Conservation (phyloP, 2,888 invertebrate species). For the Agrochola macilenta region DNA sequence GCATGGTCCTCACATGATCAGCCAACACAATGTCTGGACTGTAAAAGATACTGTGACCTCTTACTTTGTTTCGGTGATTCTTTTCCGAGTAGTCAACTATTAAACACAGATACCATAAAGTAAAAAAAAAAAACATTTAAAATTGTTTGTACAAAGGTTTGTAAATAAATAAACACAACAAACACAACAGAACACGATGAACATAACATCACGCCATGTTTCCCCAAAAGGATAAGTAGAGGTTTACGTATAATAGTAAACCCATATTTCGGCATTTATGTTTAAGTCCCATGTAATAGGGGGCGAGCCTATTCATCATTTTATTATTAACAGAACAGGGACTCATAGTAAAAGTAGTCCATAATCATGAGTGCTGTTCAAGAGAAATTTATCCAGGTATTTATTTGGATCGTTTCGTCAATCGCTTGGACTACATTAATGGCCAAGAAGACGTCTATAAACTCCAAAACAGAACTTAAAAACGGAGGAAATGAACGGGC, state of each 20-base stretch:
- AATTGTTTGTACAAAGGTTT: too few relatives aligned
- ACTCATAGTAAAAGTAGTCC: too few relatives aligned
- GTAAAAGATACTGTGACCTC: background rate
- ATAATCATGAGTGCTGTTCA: background rate
- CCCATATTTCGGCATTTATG: too few relatives aligned
- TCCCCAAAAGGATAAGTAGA: too few relatives aligned
- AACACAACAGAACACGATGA: too few relatives aligned
- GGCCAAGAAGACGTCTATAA: background rate
- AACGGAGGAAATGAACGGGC: background rate
- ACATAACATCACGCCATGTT: too few relatives aligned
- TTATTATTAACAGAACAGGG: background rate
- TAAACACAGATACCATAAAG: too few relatives aligned
- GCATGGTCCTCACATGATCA: background rate
- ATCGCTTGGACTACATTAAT: background rate
- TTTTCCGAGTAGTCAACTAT: background rate
- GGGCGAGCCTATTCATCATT: too few relatives aligned
- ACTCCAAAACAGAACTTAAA: slow-evolving; percentile 25
- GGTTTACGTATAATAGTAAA: too few relatives aligned
- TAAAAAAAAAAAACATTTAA: background rate
- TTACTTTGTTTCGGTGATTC: too few relatives aligned
- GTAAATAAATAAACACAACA: too few relatives aligned
- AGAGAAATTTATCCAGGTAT: background rate
- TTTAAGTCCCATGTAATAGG: too few relatives aligned
- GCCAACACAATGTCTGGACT: background rate
- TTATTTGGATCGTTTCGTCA: background rate